phyloP scores from a whole-genome alignment of 2,888 invertebrate genomes.

The Anticlea derivata region DNA sequence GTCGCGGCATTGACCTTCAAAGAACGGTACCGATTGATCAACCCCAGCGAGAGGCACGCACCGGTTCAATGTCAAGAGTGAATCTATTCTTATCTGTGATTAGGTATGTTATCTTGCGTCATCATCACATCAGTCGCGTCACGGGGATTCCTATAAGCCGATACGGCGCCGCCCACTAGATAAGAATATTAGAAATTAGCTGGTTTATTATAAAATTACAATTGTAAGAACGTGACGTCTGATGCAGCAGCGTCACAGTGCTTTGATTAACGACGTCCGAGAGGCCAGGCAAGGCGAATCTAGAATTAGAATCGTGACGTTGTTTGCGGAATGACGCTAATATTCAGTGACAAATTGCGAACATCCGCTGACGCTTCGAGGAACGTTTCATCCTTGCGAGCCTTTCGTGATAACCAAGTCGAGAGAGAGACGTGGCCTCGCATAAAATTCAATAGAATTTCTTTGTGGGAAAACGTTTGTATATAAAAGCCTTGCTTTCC shows the following conservation, averaged over 20 bases:
- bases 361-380: conserved; percentile 41
- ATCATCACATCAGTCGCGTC: conserved; percentile 40
- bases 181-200: conserved; percentile 23
- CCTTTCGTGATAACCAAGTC: conserved; percentile 11
- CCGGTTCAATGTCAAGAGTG: conserved; percentile 58
- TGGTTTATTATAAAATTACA: conserved; percentile 22
- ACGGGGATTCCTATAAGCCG: conserved; percentile 43
- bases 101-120: conserved; percentile 41
- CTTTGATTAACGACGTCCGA: conserved; percentile 40
- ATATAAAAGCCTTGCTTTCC: background rate
- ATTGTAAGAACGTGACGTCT: conserved; percentile 29
- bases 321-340: conserved; percentile 36
- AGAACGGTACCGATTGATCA: conserved; percentile 46
- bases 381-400: conserved; percentile 26
- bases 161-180: conserved; percentile 32
- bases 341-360: conserved; percentile 38
- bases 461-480: background rate
- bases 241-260: conserved; percentile 36
- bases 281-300: conserved; percentile 35
- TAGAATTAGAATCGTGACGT: conserved; percentile 45
- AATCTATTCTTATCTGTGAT: conserved; percentile 50
- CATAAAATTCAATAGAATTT: conserved; percentile 11
- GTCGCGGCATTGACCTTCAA: conserved; percentile 55
- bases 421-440: conserved; percentile 14
- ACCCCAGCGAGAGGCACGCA: conserved; percentile 49